These are phyloP conservation scores for Eurytoma californica DNA, from an alignment of 2,888 invertebrate species.

Conservation along the genomic window DNA sequence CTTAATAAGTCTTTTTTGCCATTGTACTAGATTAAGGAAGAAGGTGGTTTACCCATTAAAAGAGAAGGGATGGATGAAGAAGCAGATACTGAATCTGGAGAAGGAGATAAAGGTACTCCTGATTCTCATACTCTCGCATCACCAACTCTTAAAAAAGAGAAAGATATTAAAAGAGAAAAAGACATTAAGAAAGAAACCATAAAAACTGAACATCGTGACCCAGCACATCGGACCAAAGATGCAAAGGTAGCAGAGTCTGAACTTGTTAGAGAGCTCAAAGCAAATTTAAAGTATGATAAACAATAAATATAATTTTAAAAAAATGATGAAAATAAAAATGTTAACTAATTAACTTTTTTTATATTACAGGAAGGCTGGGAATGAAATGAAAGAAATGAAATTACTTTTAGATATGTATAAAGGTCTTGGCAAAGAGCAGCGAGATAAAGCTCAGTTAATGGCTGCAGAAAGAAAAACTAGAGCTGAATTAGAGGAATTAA, in stretches of 20 bases:
- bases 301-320: conserved; percentile 12
- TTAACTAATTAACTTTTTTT: not conserved
- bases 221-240: conserved; percentile 79
- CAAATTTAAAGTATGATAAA: conserved; percentile 89
- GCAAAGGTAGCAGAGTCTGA: conserved; percentile 84
- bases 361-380: conserved; percentile 86
- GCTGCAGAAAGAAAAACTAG: conserved; percentile 94
- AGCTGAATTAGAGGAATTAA: conserved; percentile 92
- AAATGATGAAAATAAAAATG: not conserved
- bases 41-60: conserved; percentile 68
- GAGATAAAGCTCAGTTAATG: conserved; percentile 97
- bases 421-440: conserved; percentile 96
- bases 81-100: conserved; percentile 74
- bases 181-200: conserved; percentile 76
- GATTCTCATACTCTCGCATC: conserved; percentile 70
- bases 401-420: conserved; percentile 97
- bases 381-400: conserved; percentile 96
- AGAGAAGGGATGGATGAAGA: conserved; percentile 71
- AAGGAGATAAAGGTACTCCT: conserved; percentile 74
- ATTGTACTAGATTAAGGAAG: conserved; percentile 68
- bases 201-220: conserved; percentile 77
- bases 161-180: conserved; percentile 79
- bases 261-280: conserved; percentile 89
- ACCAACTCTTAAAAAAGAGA: conserved; percentile 79
- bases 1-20: not conserved